Evolutionary conservation across 2,797 vertebrate species (phyloP).

Genomic region (Mallotus villosus): DNA sequence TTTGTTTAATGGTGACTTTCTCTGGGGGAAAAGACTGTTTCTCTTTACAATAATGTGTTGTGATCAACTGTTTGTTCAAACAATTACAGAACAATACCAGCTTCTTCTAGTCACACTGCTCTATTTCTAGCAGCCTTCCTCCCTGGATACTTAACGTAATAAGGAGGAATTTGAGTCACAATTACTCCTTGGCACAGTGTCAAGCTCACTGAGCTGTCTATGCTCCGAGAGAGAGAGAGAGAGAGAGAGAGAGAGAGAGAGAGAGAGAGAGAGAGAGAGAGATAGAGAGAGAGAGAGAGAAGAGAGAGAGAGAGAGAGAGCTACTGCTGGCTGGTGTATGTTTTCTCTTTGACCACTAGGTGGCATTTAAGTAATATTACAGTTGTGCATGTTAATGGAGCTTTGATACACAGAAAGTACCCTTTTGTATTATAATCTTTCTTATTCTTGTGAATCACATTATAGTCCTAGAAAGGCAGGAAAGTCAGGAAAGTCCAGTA

Average conservation of each 20-base stretch:
- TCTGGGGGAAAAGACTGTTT: background rate
- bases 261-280: background rate
- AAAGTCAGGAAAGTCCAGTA: background rate
- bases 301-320: slow-evolving; percentile 1
- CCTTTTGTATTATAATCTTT: background rate
- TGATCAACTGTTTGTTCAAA: background rate
- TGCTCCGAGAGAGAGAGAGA: background rate
- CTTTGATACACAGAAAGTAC: background rate
- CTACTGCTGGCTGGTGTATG: background rate
- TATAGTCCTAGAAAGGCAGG: background rate
- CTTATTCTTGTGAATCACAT: background rate
- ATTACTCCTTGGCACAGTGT: background rate
- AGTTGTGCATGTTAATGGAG: background rate
- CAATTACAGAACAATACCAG: background rate
- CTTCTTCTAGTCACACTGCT: background rate
- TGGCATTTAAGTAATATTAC: background rate
- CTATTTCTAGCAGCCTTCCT: background rate
- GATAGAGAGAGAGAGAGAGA: background rate
- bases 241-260: background rate
- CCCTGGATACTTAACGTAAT: background rate
- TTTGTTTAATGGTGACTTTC: background rate
- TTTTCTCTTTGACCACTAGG: background rate
- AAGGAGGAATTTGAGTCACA: background rate
- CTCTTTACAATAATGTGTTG: background rate
- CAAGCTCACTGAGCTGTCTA: background rate